A percentile compares a stretch with the other conserved stretches of the same genome.
Conservation (phyloP, 2,113 vertebrate genomes). For the Eudorcas thomsonii region DNA sequence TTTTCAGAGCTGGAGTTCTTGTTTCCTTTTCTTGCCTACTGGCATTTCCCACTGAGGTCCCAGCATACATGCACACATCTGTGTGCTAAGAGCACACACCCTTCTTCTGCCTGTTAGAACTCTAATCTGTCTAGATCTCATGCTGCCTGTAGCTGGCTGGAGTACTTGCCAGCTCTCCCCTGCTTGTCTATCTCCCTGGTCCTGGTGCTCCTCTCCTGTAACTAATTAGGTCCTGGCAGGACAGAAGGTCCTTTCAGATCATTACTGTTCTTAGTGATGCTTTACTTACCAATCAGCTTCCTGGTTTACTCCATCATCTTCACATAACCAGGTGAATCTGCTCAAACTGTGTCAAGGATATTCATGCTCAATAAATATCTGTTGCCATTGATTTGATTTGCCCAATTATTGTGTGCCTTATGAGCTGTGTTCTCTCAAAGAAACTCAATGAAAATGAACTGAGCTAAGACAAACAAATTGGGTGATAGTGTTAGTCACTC, state of each 20-base stretch:
- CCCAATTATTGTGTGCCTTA: background rate
- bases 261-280: background rate
- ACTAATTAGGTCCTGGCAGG: background rate
- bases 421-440: background rate
- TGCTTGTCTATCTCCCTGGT: background rate
- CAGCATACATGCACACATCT: background rate
- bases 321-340: background rate
- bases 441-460: background rate
- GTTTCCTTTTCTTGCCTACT: background rate
- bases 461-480: background rate
- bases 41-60: background rate
- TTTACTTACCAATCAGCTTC: background rate
- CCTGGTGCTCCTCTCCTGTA: background rate
- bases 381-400: background rate
- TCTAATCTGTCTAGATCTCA: background rate
- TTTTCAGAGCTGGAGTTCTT: background rate
- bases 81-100: background rate
- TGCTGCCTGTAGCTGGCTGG: background rate
- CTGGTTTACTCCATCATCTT: background rate
- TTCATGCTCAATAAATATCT: background rate
- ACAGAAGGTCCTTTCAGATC: background rate
- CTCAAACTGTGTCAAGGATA: background rate
- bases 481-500: accelerated
- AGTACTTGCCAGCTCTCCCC: background rate
- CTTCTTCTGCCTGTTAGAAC: background rate